phyloP scores from a whole-genome alignment of 2,113 vertebrate species.

The Lepus europaeus region DNA sequence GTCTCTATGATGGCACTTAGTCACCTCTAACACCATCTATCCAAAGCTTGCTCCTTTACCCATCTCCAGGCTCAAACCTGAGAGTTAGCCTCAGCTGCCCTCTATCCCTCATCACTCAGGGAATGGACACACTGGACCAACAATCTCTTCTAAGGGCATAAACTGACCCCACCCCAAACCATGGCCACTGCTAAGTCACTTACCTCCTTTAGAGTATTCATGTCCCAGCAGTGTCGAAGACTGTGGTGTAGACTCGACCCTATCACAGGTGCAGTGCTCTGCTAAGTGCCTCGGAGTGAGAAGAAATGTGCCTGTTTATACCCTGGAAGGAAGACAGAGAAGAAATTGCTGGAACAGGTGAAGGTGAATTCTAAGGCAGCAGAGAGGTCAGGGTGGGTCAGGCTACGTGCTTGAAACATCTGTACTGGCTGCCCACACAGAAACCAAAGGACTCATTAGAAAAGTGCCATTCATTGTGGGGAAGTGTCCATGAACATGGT shows the following conservation, averaged over 20 bases:
- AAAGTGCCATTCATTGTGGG: background rate
- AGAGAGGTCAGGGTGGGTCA: too few relatives aligned
- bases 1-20: background rate
- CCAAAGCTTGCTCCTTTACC: background rate
- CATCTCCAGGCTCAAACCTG: background rate
- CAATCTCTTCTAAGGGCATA: background rate
- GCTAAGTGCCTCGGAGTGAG: background rate
- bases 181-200: too few relatives aligned
- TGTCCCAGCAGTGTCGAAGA: background rate
- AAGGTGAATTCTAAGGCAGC: background rate
- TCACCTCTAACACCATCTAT: background rate
- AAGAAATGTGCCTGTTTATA: background rate
- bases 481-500: background rate
- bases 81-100: background rate
- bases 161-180: background rate
- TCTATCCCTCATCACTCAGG: background rate
- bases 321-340: background rate
- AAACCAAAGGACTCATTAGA: background rate
- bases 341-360: background rate
- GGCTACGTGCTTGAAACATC: background rate
- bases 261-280: fast-evolving
- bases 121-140: background rate
- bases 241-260: fast-evolving
- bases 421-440: background rate
- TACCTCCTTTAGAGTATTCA: background rate